Base-by-base conservation (phyloP, 2,888 invertebrate genomes). In the Ichneumoninae sp. region DNA sequence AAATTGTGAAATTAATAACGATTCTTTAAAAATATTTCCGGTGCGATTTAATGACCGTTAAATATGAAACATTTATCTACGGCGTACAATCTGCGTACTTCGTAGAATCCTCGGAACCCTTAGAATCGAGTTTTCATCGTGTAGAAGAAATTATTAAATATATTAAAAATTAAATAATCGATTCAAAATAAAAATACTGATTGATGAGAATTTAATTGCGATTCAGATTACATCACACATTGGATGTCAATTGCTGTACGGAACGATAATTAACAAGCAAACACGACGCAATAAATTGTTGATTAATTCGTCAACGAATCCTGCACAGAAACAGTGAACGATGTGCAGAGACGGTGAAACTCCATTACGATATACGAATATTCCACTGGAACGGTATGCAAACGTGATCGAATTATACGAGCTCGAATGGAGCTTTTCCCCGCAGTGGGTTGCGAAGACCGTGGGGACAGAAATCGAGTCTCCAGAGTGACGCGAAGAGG, bases 331-430 rank as follows among this genome's bases (percentile, higher is more conserved):
- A 47, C 16, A 13, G 13, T 13, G 44, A 47, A 16, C 13, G 16
- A 1, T 47, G 13, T 47, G 44, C 44, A 47, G 44, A 47, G 44
- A 16, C 16, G 44, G 16, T 16, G 16, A 16, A 16, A 47, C 71
- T 71, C 71, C 71, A 50, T 79, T 79, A 79, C 50, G 71, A n/a
- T 33, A 16, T 26, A 30, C 4, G 69, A 47, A 83, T 63, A 83
- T 79, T 83, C 74, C 40, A 63, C 52, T 36, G 78, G 68, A 63
- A 54, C 79, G 79, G 70, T 75, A 75, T 83, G 75, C 70, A 70
- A 70, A 30, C 63, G 75, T 71, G 70, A 83, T 83, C 75, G 79
- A 83, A 80, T 83, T 80, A 83, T 16, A 30, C 70, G 57, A 75
- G 83, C 79, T 83, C 73, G 79, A 79, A 52, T 40, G 63, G 74